Conservation (phyloP, 2,113 vertebrate species). For the Eleginops maclovinus region DNA sequence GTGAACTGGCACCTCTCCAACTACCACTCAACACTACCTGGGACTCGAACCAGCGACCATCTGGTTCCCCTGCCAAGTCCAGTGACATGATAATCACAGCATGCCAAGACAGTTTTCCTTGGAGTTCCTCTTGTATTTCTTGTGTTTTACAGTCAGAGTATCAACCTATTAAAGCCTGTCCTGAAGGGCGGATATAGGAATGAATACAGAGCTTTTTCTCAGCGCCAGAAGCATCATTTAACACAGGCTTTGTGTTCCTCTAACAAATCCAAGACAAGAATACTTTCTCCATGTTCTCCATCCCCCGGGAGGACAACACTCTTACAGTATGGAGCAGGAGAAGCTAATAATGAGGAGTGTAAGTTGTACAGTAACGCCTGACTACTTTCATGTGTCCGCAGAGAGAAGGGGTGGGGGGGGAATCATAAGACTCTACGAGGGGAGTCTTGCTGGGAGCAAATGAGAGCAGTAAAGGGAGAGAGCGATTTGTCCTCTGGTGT, state of each 20-base stretch:
- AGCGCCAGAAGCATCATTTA: constrained; percentile 19
- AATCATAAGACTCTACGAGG: constrained; percentile 26
- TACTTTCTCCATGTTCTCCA: constrained; percentile 20
- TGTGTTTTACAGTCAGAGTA: background rate
- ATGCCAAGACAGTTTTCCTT: no score
- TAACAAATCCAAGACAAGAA: constrained; percentile 22
- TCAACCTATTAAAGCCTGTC: constrained; percentile 19
- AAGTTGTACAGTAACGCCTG: constrained; percentile 25
- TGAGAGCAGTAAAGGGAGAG: background rate
- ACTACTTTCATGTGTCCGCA: constrained; percentile 25
- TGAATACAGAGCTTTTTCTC: constrained; percentile 27
- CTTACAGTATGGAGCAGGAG: constrained; percentile 7
- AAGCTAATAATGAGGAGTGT: constrained; percentile 31
- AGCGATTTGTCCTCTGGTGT: background rate
- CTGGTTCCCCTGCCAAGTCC: no score
- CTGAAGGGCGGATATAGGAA: constrained; percentile 14
- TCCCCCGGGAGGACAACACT: constrained; percentile 26
- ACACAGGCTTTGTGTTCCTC: constrained; percentile 23
- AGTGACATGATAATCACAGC: no score
- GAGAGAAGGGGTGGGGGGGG: constrained; percentile 27
- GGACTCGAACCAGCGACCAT: no score
- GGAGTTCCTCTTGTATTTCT: background rate
- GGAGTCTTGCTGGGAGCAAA: constrained; percentile 23
- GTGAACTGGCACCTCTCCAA: no score
- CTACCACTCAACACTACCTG: no score